Evolutionary conservation across 2,888 invertebrate genomes (phyloP).

Genomic region (Hymenopus coronatus): DNA sequence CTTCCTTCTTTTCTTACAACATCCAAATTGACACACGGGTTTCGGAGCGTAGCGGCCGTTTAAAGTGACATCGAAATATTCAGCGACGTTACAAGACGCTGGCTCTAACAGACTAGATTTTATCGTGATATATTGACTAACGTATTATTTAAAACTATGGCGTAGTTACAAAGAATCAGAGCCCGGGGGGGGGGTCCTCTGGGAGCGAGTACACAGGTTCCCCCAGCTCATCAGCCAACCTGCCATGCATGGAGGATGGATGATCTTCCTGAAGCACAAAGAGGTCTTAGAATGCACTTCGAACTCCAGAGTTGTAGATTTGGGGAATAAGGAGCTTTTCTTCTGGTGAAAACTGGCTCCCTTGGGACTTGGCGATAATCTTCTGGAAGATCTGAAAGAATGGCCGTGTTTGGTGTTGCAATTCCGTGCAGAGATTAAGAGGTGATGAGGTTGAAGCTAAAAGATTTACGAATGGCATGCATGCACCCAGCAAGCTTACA

Average conservation of each 20-base stretch:
- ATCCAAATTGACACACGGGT: too few species aligned
- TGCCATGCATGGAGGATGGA: neutral
- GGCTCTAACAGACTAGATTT: neutral
- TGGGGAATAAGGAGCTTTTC: neutral
- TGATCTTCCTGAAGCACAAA: neutral
- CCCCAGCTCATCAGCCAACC: neutral
- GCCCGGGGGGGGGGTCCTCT: neutral
- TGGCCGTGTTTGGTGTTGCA: neutral
- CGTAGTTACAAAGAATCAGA: neutral
- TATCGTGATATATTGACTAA: neutral
- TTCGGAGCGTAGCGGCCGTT: too few species aligned
- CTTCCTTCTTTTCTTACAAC: too few species aligned
- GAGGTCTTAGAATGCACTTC: neutral
- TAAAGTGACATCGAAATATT: too few species aligned
- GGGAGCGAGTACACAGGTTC: neutral
- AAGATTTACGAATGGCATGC: too few species aligned
- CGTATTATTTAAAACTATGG: neutral
- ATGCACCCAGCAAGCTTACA: too few species aligned
- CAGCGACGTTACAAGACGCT: neutral
- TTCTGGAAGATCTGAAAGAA: neutral
- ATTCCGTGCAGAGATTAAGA: neutral
- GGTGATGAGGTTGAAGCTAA: neutral
- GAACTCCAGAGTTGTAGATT: neutral
- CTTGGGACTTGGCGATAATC: neutral
- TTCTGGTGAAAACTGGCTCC: neutral